Evolutionary conservation across 2,797 vertebrate genomes (phyloP).

Genomic region (Loris lydekkerianus): DNA sequence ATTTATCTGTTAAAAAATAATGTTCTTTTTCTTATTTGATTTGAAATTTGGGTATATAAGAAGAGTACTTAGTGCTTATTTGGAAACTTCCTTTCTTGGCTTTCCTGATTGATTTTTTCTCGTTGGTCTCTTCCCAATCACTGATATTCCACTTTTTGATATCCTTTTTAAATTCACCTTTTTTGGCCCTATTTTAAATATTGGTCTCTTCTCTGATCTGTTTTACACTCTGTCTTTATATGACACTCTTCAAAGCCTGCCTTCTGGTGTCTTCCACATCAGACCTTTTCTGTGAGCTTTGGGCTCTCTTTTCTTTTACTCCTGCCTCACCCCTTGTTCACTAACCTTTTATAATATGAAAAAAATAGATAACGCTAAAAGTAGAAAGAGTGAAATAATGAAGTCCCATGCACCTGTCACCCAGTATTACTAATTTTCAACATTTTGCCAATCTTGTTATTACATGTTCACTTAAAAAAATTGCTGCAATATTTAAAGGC

Average conservation of each 20-base stretch:
- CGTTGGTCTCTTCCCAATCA: not conserved
- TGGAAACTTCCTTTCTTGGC: slow-evolving; percentile 33
- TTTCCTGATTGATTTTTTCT: slow-evolving; percentile 13
- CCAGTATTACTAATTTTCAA: not conserved
- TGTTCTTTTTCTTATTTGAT: not conserved
- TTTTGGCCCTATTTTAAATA: not conserved
- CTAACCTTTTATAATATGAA: not conserved
- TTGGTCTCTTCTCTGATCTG: not conserved
- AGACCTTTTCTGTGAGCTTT: not conserved
- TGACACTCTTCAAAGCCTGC: not conserved
- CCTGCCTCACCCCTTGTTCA: not conserved
- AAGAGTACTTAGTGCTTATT: not conserved
- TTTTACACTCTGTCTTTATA: not conserved
- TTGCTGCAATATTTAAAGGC: not conserved
- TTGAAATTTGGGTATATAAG: slow-evolving; percentile 26
- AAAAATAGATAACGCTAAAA: not conserved
- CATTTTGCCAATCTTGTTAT: not conserved
- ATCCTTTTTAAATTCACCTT: not conserved
- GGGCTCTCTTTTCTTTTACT: not conserved
- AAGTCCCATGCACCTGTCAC: not conserved
- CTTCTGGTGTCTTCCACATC: not conserved
- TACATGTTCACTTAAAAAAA: not conserved
- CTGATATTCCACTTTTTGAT: not conserved
- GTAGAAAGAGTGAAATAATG: not conserved
- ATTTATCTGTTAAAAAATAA: slow-evolving; percentile 33